Conservation (phyloP, 1,140 invertebrate species). For the Musca domestica region DNA sequence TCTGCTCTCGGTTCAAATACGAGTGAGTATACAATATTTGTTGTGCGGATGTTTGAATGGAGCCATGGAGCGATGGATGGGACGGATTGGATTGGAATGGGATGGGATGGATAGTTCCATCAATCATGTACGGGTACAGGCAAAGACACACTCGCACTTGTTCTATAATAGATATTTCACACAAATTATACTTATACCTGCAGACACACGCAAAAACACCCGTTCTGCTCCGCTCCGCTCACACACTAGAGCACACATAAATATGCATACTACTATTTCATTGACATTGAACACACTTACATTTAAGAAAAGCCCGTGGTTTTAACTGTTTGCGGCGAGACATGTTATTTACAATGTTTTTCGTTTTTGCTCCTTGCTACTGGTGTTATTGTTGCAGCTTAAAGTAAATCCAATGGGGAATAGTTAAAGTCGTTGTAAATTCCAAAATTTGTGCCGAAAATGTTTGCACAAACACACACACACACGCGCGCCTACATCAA, state of each 20-base stretch:
- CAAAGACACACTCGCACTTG: no score
- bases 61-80: no score
- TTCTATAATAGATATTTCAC: background rate
- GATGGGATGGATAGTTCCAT: background rate
- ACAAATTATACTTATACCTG: background rate
- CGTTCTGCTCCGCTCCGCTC: no score
- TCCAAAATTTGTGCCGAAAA: no score
- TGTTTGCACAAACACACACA: no score
- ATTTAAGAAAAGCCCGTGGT: constrained; percentile 49
- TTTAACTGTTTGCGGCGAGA: constrained; percentile 52
- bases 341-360: constrained; percentile 31
- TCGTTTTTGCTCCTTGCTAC: background rate
- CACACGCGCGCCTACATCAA: no score
- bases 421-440: no score
- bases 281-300: constrained; percentile 37
- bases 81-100: background rate
- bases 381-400: background rate
- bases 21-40: background rate
- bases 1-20: constrained; percentile 5
- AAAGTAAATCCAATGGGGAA: no score
- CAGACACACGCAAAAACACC: background rate
- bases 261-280: background rate
- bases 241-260: background rate
- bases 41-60: background rate
- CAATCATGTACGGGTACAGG: constrained; percentile 1